Evolutionary conservation across 2,797 vertebrate species (phyloP).

Genomic region (Ceyx erithaca): DNA sequence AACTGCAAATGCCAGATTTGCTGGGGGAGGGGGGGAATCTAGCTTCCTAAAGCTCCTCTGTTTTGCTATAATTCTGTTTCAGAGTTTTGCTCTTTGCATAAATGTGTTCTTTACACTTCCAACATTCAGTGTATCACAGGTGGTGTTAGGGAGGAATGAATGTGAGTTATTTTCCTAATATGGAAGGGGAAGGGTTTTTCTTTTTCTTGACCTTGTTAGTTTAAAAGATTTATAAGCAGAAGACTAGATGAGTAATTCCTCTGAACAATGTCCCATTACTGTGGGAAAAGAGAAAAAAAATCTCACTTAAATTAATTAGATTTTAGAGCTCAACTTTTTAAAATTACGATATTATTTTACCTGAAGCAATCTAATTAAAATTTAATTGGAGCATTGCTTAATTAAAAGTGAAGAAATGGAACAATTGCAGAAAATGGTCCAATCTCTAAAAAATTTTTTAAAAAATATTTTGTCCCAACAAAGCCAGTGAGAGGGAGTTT

Average conservation of each 20-base stretch:
- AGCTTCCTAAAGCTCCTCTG: neutral
- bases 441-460: neutral
- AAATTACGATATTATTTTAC: neutral
- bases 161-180: neutral
- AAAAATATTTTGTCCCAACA: neutral
- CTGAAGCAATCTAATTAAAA: neutral
- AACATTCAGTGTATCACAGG: neutral
- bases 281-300: neutral
- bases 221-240: slow-evolving; percentile 19
- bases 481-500: neutral
- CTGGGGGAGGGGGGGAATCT: too few species aligned
- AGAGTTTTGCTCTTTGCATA: neutral
- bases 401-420: slow-evolving; percentile 5
- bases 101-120: neutral
- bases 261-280: neutral
- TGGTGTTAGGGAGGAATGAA: neutral
- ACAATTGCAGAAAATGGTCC: neutral
- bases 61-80: neutral
- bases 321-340: neutral
- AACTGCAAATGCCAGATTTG: neutral
- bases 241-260: slow-evolving; percentile 32
- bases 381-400: neutral
- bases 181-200: neutral
- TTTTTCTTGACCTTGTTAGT: neutral
- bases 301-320: slow-evolving; percentile 20